Evolutionary conservation across 2,113 vertebrate genomes (phyloP).

Genomic region (Paracanthobrama guichenoti): DNA sequence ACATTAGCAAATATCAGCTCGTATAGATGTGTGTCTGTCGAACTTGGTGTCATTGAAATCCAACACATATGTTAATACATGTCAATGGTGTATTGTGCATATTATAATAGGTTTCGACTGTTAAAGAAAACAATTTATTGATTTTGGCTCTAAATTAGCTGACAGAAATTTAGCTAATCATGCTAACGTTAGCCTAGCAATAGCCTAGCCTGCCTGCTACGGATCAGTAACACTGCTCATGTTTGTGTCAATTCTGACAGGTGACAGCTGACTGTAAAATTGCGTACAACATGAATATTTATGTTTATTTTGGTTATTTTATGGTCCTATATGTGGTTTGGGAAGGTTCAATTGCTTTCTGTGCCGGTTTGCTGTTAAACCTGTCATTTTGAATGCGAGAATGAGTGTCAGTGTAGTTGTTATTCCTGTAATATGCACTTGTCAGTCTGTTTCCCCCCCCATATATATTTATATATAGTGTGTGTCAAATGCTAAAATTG

Average conservation of each 20-base stretch:
- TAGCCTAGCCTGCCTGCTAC: conserved; percentile 28
- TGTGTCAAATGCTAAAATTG: neutral
- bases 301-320: neutral
- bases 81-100: neutral
- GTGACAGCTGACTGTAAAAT: neutral
- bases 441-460: no score
- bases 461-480: neutral
- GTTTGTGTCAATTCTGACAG: conserved; percentile 4
- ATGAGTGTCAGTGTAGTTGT: neutral
- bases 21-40: neutral
- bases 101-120: neutral
- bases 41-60: neutral
- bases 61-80: neutral
- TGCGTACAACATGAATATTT: neutral
- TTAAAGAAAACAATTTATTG: neutral
- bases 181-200: conserved; percentile 56
- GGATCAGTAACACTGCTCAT: conserved; percentile 1
- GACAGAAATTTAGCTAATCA: conserved; percentile 33
- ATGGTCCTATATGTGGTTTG: neutral
- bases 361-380: neutral
- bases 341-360: neutral
- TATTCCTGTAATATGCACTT: neutral
- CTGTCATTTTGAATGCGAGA: neutral
- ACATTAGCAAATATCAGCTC: conserved; percentile 25
- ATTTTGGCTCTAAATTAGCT: conserved; percentile 54